Evolutionary conservation across 2,113 vertebrate genomes (phyloP).

Genomic region (Apaloderma vittatum): DNA sequence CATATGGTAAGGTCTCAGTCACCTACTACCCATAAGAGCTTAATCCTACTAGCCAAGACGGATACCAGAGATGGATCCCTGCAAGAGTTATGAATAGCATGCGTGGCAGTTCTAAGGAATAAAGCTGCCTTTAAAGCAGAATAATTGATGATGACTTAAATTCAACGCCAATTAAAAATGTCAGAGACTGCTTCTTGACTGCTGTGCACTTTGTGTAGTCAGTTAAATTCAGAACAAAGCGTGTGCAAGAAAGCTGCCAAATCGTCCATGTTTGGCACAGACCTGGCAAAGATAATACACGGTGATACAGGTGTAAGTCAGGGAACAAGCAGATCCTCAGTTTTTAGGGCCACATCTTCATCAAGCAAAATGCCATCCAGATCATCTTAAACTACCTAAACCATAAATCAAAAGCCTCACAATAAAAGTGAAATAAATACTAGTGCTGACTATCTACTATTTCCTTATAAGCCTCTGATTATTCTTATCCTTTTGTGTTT

Average conservation of each 20-base stretch:
- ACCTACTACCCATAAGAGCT: constrained; percentile 68
- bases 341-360: background rate
- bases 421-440: background rate
- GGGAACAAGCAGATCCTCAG: background rate
- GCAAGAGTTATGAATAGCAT: constrained; percentile 45
- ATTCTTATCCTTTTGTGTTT: background rate
- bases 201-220: constrained; percentile 49
- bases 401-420: background rate
- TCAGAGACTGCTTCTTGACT: constrained; percentile 58
- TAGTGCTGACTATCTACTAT: background rate
- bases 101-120: constrained; percentile 18
- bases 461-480: background rate
- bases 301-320: constrained; percentile 12
- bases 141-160: constrained; percentile 56
- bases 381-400: background rate
- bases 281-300: background rate
- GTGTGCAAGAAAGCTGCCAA: constrained; percentile 15
- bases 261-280: background rate
- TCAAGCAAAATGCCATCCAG: background rate
- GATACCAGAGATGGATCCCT: constrained; percentile 40
- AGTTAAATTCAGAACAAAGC: constrained; percentile 28
- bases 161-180: constrained; percentile 65
- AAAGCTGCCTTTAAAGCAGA: constrained; percentile 39
- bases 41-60: constrained; percentile 66
- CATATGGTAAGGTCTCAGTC: constrained; percentile 71